phyloP scores from a whole-genome alignment of 2,113 vertebrate species.

The Bubo scandiacus region DNA sequence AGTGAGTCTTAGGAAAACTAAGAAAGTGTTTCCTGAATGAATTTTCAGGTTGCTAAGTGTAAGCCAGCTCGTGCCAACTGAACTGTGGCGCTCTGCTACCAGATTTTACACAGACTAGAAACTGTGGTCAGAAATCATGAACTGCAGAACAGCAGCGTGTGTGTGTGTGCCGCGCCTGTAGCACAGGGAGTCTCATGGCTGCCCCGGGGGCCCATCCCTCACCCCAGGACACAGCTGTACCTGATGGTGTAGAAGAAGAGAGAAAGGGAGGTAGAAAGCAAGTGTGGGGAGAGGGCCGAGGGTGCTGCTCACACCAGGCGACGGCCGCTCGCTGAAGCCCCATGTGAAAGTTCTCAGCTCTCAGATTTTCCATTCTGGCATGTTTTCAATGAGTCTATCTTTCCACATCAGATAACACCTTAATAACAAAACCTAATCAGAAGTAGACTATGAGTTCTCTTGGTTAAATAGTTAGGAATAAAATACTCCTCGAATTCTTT shows the following conservation, averaged over 20 bases:
- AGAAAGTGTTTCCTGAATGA: not conserved
- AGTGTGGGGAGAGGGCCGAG: rapidly evolving
- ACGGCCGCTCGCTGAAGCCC: rapidly evolving
- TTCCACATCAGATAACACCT: not conserved
- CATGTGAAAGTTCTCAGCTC: not conserved
- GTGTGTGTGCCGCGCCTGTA: rapidly evolving
- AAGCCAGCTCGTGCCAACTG: rapidly evolving
- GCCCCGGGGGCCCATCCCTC: not conserved
- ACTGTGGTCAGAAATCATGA: not conserved
- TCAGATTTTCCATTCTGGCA: not conserved
- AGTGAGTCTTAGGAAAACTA: not conserved
- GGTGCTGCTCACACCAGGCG: not conserved
- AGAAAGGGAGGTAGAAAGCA: not conserved
- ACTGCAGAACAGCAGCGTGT: rapidly evolving
- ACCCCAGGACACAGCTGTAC: not conserved
- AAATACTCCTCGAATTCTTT: not conserved
- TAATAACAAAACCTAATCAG: not conserved
- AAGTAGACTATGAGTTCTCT: not conserved
- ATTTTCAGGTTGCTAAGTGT: no score
- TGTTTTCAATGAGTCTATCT: no score
- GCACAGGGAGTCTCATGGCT: no score
- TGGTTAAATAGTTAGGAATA: not conserved
- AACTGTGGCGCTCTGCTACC: not conserved
- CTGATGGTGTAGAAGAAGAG: not conserved
- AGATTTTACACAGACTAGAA: no score